Evolutionary conservation across 2,888 invertebrate species (phyloP), one percentile per base, ranked within the genome.

Genomic region (Drosophila paramelanica): DNA sequence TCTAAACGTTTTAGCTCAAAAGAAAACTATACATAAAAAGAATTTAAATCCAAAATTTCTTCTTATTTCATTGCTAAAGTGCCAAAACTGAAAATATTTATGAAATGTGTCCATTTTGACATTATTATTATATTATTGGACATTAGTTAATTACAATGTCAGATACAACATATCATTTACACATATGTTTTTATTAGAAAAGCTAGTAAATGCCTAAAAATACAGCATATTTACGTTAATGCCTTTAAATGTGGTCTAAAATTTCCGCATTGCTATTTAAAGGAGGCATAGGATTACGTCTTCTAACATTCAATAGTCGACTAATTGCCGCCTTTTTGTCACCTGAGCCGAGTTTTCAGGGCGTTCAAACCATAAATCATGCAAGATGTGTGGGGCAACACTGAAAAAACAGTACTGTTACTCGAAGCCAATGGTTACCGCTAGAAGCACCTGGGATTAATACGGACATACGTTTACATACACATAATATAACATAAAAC

Each of bases 401-500:
- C 46, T 72, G 77, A 33, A 1, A 45, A 56, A 27, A 42, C 38
- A 38, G 51, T 25, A 23, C n/a, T 27, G 55, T 52, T 47, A 42
- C 43, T 36, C 66, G 45, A 77, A 49, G 77, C 66, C 66, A 72
- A 77, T 65, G 55, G 66, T 59, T 71, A 52, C 46, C 46, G 47
- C 36, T 25, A 51, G 41, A 58, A 57, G 27, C 52, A 64, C 23
- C 41, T 47, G 51, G 66, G 27, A 46, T 66, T 66, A 53, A 39
- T n/a, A 20, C 10, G 17, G 10, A 27, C 36, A 27, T 51, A 17
- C 13, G 14, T 49, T 31, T 14, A 23, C 14, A 41, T 57, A 23
- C 4, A 27, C 13, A 45, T 46, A 46, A n/a, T 38, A 10, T n/a
- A 13, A 11, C 20, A 17, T 20, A 13, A 43, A 13, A 33, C 31